Percentiles rank a stretch among this genome's conserved stretches.
These are phyloP conservation scores for Camelus bactrianus DNA, from an alignment of 2,113 vertebrate species.

Conservation along the genomic window DNA sequence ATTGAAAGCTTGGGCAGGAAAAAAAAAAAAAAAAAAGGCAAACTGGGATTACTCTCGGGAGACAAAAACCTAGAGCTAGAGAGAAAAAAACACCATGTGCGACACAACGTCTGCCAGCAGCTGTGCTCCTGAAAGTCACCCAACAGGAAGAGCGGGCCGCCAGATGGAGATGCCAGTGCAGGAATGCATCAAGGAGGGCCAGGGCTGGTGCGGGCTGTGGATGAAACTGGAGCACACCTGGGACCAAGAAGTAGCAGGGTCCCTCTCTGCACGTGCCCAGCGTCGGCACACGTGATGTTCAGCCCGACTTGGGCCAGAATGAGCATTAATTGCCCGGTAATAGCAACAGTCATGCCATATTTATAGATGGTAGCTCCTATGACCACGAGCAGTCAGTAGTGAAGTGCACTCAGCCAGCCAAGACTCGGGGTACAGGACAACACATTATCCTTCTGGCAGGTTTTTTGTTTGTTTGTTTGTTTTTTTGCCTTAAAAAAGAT, in stretches of 20 bases:
- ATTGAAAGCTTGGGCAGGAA: not conserved
- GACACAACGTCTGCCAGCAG: constrained; percentile 8
- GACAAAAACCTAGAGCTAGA: not conserved
- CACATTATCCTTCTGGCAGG: not conserved
- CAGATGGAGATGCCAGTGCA: constrained; percentile 9
- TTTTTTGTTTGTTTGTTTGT: not conserved
- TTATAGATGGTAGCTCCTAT: not conserved
- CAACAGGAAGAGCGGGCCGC: constrained; percentile 37
- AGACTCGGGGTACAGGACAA: not conserved
- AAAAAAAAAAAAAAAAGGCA: not conserved
- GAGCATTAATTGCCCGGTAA: not conserved
- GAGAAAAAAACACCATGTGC: not conserved
- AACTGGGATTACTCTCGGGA: not conserved
- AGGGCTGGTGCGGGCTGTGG: not conserved
- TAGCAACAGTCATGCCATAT: fast-evolving
- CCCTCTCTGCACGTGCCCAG: not conserved
- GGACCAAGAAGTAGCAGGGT: not conserved
- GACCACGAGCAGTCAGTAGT: fast-evolving
- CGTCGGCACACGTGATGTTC: fast-evolving
- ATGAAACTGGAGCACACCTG: not conserved
- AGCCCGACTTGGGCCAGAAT: not conserved
- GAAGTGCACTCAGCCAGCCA: not conserved
- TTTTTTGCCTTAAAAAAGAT: not conserved
- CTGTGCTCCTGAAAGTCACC: constrained; percentile 48
- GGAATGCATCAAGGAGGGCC: not conserved